phyloP scores from a whole-genome alignment of 2,888 invertebrate species.

The Lampropteryx suffumata region DNA sequence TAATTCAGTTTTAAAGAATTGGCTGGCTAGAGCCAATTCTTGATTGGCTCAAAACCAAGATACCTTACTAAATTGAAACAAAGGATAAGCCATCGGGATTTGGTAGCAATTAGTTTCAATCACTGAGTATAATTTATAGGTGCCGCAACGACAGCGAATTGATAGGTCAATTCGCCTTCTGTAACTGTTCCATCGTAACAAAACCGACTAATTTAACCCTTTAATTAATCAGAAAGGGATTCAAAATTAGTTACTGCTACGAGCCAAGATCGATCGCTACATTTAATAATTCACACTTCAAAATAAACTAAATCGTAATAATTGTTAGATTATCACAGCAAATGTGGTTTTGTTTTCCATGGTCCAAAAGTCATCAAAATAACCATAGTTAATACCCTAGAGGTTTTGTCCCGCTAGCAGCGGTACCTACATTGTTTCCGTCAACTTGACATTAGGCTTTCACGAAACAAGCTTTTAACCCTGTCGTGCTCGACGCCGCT shows the following conservation, averaged over 20 bases:
- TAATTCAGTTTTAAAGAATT: no score
- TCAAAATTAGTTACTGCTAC: conserved; percentile 28
- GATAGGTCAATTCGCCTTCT: conserved; percentile 25
- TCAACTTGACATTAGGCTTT: conserved; percentile 45
- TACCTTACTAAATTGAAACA: conserved; percentile 10
- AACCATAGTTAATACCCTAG: no score
- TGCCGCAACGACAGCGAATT: conserved; percentile 28
- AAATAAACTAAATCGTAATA: no score
- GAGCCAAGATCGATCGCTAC: conserved; percentile 4
- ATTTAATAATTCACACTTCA: no score
- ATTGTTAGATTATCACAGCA: no score
- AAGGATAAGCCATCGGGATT: conserved; percentile 10
- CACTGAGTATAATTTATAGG: conserved; percentile 31
- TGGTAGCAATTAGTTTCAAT: conserved; percentile 31
- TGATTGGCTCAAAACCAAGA: not conserved
- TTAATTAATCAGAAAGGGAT: conserved; percentile 32
- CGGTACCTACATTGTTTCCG: not conserved
- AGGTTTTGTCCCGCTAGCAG: not conserved
- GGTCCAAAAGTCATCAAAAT: no score
- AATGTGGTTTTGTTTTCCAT: no score
- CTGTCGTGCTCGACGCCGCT: conserved; percentile 41
- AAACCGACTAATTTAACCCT: conserved; percentile 32
- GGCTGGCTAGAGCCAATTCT: not conserved
- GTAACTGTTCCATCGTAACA: conserved; percentile 19
- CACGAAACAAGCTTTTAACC: conserved; percentile 45